Evolutionary conservation across 2,888 invertebrate species (phyloP).

Genomic region (Boloria selene): DNA sequence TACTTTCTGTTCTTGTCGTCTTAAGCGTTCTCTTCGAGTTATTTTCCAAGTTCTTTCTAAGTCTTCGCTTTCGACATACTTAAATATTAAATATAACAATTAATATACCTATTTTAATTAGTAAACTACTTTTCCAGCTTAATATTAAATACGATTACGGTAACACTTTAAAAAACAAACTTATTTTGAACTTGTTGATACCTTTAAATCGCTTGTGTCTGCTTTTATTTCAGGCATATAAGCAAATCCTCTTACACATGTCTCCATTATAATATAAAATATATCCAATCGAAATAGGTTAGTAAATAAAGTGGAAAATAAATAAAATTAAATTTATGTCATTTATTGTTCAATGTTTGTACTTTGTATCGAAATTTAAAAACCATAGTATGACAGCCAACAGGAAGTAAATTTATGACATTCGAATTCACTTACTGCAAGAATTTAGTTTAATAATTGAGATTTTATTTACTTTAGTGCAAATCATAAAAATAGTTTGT

Average conservation of each 20-base stretch:
- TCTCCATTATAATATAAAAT: conserved; percentile 49
- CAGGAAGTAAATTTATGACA: conserved; percentile 6
- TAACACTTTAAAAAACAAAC: too few relatives aligned
- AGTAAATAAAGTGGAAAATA: background rate
- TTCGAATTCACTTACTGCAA: conserved; percentile 6
- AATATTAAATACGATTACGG: too few relatives aligned
- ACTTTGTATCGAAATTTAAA: conserved; percentile 28
- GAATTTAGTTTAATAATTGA: background rate
- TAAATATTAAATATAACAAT: conserved; percentile 33
- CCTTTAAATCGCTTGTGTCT: conserved; percentile 57
- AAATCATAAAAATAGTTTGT: background rate
- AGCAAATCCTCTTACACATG: conserved; percentile 66
- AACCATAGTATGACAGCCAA: conserved; percentile 18
- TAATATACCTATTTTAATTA: too few relatives aligned
- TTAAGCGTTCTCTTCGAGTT: conserved; percentile 63
- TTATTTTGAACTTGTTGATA: conserved; percentile 33
- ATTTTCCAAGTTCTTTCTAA: conserved; percentile 66
- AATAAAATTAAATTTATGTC: conserved; percentile 9
- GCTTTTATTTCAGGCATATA: conserved; percentile 60
- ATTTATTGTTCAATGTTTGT: conserved; percentile 8
- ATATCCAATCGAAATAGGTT: conserved; percentile 2
- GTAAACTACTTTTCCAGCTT: too few relatives aligned
- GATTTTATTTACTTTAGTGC: too few relatives aligned
- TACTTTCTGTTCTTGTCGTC: conserved; percentile 66
- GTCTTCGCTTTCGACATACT: conserved; percentile 67